Base-by-base conservation (phyloP, 2,797 vertebrate species). In the Acrossocheilus wenchowensis region DNA sequence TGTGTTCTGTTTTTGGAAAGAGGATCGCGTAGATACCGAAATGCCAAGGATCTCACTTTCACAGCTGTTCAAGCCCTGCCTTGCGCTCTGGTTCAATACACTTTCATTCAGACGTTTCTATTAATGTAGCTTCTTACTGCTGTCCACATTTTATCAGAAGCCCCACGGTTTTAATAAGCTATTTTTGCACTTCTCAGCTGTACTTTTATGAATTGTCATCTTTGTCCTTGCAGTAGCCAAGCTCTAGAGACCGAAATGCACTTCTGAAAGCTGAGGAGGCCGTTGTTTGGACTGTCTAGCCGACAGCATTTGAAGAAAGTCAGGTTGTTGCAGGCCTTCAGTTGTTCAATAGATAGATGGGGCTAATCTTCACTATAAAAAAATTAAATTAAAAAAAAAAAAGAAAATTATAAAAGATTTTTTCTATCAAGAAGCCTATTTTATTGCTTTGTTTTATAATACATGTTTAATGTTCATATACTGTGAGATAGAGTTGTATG, bases 391-490 rank as follows among this genome's bases (percentile, higher is more conserved):
- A 89, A 73, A 39, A 78, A 30, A 30, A 75, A 87, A 89, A 73
- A 39, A 78, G 60, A 17, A 48, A 89, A 78, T 41, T 85, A 82
- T 88, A 83, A 81, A 84, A 72, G 41, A 75, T 88, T 87, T 90
- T 90, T 92, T 88, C 91, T 92, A 90, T 86, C 43, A 87, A 89
- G 80, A 89, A 86, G 85, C 78, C 81, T 91, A 90, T 93, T 92
- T 92, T 91, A 91, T 89, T 89, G 90, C 82, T 15, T 89, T 89
- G 81, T 93, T 94, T 94, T 93, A 89, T 93, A 91, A 90, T 90
- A 90, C 77, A 87, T 92, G 84, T 92, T 92, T 83, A 86, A 86
- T 91, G 88, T 93, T 89, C 90, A 91, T 91, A 91, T 92, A 91
- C 90, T 93, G 88, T 88, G 84, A 87, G 90, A 80, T 92, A 91